Percentiles rank a stretch among this genome's conserved stretches.
These are phyloP conservation scores for Theocolax elegans DNA, from an alignment of 1,140 invertebrate genomes.

Conservation along the genomic window DNA sequence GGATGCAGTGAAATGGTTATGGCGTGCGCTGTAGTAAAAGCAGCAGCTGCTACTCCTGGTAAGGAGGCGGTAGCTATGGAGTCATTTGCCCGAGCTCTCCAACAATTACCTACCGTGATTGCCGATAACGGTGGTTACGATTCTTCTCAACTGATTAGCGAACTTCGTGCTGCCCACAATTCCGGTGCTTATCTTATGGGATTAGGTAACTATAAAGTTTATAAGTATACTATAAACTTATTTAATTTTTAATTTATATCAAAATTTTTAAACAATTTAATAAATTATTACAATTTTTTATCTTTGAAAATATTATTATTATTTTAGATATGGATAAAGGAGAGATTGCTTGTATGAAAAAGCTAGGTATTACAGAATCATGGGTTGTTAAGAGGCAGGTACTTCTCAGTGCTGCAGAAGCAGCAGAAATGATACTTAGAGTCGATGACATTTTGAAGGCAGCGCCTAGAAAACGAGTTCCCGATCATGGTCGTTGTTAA, in stretches of 20 bases:
- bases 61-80: constrained; percentile 99
- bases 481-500: constrained; percentile 90
- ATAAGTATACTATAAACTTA: no score
- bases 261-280: neutral
- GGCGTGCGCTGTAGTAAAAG: constrained; percentile 88
- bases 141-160: constrained; percentile 92
- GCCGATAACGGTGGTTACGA: constrained; percentile 99
- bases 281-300: no score
- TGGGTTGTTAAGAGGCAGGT: constrained; percentile 97
- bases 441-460: constrained; percentile 98
- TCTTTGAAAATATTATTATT: no score
- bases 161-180: constrained; percentile 90
- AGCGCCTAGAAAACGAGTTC: constrained; percentile 89
- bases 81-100: constrained; percentile 89
- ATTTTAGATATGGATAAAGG: constrained; percentile 87
- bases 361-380: constrained; percentile 94
- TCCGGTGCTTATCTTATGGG: constrained; percentile 81
- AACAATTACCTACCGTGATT: constrained; percentile 92
- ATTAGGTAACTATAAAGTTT: constrained; percentile 73
- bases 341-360: constrained; percentile 86
- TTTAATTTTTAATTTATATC: neutral
- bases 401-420: constrained; percentile 93
- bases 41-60: constrained; percentile 90
- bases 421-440: constrained; percentile 98
- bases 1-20: constrained; percentile 96